Percentiles rank a stretch among this genome's conserved stretches.
These are phyloP conservation scores for Drosophila pseudoobscura DNA, from an alignment of 1,140 invertebrate species.

Conservation along the genomic window DNA sequence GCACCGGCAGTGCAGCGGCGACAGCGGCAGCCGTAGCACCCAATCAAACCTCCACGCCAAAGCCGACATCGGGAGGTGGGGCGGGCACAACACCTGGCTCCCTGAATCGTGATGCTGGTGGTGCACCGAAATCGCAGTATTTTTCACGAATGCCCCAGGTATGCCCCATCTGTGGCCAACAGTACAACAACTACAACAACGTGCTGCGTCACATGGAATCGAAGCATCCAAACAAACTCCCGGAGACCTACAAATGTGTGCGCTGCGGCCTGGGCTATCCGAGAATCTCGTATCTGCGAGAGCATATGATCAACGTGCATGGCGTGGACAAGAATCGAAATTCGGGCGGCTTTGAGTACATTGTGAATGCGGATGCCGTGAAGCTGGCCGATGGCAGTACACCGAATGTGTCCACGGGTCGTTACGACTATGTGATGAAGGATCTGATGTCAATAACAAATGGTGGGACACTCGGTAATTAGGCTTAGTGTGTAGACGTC, in stretches of 20 bases:
- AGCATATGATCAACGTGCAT: slow-evolving; percentile 81
- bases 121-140: slow-evolving; percentile 75
- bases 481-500: slow-evolving; percentile 62
- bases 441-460: slow-evolving; percentile 83
- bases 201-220: slow-evolving; percentile 83
- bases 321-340: slow-evolving; percentile 72
- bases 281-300: slow-evolving; percentile 74
- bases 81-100: slow-evolving; percentile 2
- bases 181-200: slow-evolving; percentile 83
- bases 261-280: slow-evolving; percentile 77
- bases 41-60: slow-evolving; percentile 27
- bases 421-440: slow-evolving; percentile 83
- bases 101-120: slow-evolving; percentile 18
- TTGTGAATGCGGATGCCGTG: slow-evolving; percentile 77
- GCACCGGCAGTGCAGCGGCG: slow-evolving; percentile 51
- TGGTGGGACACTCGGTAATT: slow-evolving; percentile 83
- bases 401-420: slow-evolving; percentile 75
- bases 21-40: neutral
- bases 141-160: slow-evolving; percentile 82
- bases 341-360: slow-evolving; percentile 77
- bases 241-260: slow-evolving; percentile 81
- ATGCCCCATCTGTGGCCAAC: slow-evolving; percentile 80
- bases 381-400: slow-evolving; percentile 69
- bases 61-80: slow-evolving; percentile 7
- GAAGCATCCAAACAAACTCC: slow-evolving; percentile 82